Percentiles rank a stretch among this genome's conserved stretches.
These are phyloP conservation scores for Megalopta genalis DNA, from an alignment of 1,140 invertebrate genomes.

Conservation along the genomic window DNA sequence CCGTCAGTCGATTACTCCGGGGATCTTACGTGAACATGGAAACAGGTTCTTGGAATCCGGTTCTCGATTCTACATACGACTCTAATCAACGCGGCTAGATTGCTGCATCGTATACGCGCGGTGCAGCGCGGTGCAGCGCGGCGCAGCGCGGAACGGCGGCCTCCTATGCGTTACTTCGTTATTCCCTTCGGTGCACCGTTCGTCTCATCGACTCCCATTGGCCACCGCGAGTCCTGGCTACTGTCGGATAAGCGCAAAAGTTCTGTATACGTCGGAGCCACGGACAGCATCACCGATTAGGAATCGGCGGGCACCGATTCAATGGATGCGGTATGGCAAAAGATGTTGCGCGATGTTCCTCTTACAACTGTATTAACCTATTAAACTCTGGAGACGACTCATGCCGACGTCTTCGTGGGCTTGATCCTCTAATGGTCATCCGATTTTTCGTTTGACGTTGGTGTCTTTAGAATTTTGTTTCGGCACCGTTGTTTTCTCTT, in stretches of 20 bases:
- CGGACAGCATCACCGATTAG: background rate
- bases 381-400: too few species aligned
- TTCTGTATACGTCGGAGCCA: background rate
- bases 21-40: slow-evolving; percentile 81
- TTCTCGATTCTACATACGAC: slow-evolving; percentile 81
- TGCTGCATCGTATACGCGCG: slow-evolving; percentile 75
- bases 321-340: background rate
- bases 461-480: too few species aligned
- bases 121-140: slow-evolving; percentile 41
- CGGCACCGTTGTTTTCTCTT: too few species aligned
- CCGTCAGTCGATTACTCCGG: slow-evolving; percentile 81
- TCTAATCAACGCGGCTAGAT: slow-evolving; percentile 81
- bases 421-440: too few species aligned
- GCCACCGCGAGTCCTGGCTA: slow-evolving; percentile 5
- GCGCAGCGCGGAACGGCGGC: slow-evolving; percentile 18
- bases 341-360: too few species aligned
- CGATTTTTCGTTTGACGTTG: too few species aligned
- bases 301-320: background rate
- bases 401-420: too few species aligned
- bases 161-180: slow-evolving; percentile 58
- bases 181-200: slow-evolving; percentile 38
- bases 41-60: slow-evolving; percentile 81
- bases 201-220: slow-evolving; percentile 29
- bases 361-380: too few species aligned
- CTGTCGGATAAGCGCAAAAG: slow-evolving; percentile 2